Evolutionary conservation across 2,113 vertebrate species (phyloP).

Genomic region (Parotia lawesii): DNA sequence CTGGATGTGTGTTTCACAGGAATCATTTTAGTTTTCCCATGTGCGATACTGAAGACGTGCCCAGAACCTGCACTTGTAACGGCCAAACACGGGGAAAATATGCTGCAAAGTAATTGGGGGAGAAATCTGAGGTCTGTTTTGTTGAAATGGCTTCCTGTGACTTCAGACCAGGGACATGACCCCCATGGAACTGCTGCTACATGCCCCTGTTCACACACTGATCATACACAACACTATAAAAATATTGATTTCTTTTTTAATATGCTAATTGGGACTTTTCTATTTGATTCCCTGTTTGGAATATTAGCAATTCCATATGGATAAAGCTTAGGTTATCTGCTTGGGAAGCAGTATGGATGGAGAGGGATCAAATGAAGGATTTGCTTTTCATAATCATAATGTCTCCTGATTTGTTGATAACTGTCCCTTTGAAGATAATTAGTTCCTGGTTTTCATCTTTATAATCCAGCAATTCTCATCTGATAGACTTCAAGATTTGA

Average conservation of each 20-base stretch:
- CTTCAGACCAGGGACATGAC: not conserved
- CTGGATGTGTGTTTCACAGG: not conserved
- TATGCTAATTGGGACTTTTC: not conserved
- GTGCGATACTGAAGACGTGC: not conserved
- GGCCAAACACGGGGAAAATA: not conserved
- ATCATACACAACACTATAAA: not conserved
- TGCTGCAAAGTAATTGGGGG: not conserved
- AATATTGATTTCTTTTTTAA: not conserved
- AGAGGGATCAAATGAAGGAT: not conserved
- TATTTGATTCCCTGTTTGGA: not conserved
- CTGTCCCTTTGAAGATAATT: constrained; percentile 30
- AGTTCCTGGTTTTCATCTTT: not conserved
- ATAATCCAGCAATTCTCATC: not conserved
- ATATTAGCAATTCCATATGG: not conserved
- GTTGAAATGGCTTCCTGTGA: not conserved
- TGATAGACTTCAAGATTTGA: not conserved
- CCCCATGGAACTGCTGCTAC: not conserved
- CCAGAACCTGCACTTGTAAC: not conserved
- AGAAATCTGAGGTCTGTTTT: not conserved
- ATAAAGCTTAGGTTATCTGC: not conserved
- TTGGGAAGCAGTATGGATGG: not conserved
- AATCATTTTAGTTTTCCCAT: not conserved
- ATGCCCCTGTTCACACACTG: not conserved
- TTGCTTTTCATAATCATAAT: not conserved
- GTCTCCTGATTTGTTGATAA: not conserved